These are phyloP conservation scores for Mixornis gularis DNA, from an alignment of 2,113 vertebrate species.

Conservation along the genomic window DNA sequence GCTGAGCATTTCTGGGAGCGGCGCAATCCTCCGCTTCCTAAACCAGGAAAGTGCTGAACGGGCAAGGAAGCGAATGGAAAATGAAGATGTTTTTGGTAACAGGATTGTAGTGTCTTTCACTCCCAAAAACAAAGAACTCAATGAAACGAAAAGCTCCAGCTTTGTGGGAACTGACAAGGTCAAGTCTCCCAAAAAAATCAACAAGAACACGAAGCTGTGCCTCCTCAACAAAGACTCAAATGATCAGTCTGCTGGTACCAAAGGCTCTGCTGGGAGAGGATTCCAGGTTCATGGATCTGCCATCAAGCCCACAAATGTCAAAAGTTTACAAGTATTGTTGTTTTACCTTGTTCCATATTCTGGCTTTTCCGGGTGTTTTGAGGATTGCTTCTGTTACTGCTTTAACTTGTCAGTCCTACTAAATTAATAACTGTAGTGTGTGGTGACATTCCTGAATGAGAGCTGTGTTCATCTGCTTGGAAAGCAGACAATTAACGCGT, in stretches of 20 bases:
- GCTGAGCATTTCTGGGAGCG: constrained; percentile 85
- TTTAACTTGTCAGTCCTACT: not conserved
- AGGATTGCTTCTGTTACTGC: not conserved
- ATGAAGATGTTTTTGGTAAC: constrained; percentile 94
- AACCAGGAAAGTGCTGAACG: constrained; percentile 88
- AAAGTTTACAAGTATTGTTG: constrained; percentile 80
- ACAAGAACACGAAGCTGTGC: constrained; percentile 80
- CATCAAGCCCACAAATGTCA: constrained; percentile 81
- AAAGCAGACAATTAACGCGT: not conserved
- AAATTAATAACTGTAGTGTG: not conserved
- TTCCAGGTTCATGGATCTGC: constrained; percentile 67
- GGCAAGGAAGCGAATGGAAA: constrained; percentile 94
- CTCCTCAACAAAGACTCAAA: constrained; percentile 72
- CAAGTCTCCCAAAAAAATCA: constrained; percentile 87
- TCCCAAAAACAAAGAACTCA: constrained; percentile 76
- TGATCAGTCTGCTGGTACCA: constrained; percentile 78
- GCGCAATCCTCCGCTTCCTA: constrained; percentile 88
- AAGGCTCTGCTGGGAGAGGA: constrained; percentile 78
- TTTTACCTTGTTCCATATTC: not conserved
- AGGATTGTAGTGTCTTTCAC: constrained; percentile 88
- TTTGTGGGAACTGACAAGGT: constrained; percentile 76
- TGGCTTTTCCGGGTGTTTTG: not conserved
- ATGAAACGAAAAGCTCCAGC: constrained; percentile 69
- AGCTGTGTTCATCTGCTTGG: not conserved
- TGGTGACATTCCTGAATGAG: not conserved